These are phyloP conservation scores for Ips nitidus DNA, from an alignment of 1,140 invertebrate genomes.

Conservation along the genomic window DNA sequence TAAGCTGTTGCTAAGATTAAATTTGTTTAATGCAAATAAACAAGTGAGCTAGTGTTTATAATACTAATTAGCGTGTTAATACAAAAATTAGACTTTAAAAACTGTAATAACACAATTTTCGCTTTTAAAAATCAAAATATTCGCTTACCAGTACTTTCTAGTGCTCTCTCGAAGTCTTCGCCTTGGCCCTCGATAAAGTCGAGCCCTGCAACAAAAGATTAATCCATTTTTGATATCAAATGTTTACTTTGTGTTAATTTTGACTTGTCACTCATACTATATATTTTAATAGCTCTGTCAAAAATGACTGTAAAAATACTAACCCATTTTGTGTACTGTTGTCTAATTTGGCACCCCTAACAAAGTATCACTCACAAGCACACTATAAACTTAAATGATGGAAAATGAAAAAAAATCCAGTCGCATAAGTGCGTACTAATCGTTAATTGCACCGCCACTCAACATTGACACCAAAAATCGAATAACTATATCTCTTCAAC, in stretches of 20 bases:
- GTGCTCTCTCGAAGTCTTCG: conserved; percentile 70
- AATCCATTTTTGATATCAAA: neutral
- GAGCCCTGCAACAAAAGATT: conserved; percentile 55
- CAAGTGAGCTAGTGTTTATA: too few relatives aligned
- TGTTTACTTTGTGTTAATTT: neutral
- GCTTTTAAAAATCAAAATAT: conserved; percentile 2
- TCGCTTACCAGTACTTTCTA: conserved; percentile 64
- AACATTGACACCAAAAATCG: conserved; percentile 27
- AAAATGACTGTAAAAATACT: conserved; percentile 20
- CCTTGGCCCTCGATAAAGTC: conserved; percentile 69
- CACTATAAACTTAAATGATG: neutral
- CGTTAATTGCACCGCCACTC: conserved; percentile 5
- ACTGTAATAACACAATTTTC: neutral
- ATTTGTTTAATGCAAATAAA: too few relatives aligned
- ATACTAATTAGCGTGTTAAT: too few relatives aligned
- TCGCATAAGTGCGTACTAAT: neutral
- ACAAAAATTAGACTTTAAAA: too few relatives aligned
- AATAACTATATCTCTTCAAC: conserved; percentile 26
- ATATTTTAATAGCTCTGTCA: neutral
- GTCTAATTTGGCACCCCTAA: neutral
- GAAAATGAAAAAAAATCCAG: neutral
- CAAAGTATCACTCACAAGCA: neutral
- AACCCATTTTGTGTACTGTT: conserved; percentile 30
- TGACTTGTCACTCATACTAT: neutral
- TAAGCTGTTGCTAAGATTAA: too few relatives aligned